Conservation (phyloP, 2,113 vertebrate species). For the Picathartes gymnocephalus region DNA sequence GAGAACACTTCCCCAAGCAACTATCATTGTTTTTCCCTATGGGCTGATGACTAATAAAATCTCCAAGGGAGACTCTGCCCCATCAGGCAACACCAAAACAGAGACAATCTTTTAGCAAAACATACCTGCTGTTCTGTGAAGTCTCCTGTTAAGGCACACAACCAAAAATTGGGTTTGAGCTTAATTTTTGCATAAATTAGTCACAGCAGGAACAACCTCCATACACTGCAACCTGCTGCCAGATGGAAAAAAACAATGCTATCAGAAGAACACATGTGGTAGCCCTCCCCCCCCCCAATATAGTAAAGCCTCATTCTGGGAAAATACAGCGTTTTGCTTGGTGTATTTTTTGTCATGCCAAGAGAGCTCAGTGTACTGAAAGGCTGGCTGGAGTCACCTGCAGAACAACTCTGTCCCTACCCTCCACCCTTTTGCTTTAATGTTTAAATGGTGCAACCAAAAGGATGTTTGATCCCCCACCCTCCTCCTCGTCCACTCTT, state of each 20-base stretch:
- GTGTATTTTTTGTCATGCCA: not conserved
- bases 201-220: constrained; percentile 32
- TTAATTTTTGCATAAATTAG: constrained; percentile 42
- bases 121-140: not conserved
- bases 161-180: not conserved
- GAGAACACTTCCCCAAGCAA: not conserved
- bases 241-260: constrained; percentile 42
- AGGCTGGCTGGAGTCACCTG: not conserved
- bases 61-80: not conserved
- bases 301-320: not conserved
- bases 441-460: not conserved
- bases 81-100: not conserved
- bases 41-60: not conserved
- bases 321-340: not conserved
- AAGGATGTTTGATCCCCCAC: not conserved
- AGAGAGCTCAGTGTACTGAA: not conserved
- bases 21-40: not conserved
- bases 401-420: not conserved
- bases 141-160: not conserved
- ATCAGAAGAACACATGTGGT: constrained; percentile 43
- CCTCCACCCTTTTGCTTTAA: not conserved
- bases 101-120: not conserved
- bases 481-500: not conserved
- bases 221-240: constrained; percentile 14
- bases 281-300: not conserved